Conservation (phyloP, 2,888 invertebrate species). For the Drosophila pegasa region DNA sequence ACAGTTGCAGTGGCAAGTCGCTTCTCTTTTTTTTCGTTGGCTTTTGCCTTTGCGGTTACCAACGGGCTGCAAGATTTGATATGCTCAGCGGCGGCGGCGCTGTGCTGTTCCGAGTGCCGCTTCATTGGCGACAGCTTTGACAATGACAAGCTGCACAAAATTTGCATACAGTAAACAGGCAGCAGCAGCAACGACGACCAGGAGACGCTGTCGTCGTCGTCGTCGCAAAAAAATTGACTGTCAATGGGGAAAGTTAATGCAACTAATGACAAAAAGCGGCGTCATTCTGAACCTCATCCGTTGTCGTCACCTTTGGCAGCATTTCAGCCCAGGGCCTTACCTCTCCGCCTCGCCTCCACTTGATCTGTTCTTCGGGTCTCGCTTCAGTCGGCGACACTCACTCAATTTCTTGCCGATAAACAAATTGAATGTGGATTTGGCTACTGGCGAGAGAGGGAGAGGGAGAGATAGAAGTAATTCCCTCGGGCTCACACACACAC, state of each 20-base stretch:
- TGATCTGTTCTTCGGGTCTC: conserved; percentile 19
- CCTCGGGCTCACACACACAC: conserved; percentile 39
- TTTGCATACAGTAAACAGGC: conserved; percentile 63
- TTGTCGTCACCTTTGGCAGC: conserved; percentile 48
- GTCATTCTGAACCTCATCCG: conserved; percentile 40
- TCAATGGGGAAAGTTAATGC: conserved; percentile 75
- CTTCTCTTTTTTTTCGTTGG: background rate
- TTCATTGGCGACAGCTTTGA: conserved; percentile 45
- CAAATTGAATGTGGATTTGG: conserved; percentile 82
- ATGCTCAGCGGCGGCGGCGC: conserved; percentile 13
- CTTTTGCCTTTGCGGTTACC: conserved; percentile 9
- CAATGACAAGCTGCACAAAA: conserved; percentile 64
- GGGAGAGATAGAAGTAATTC: conserved; percentile 8
- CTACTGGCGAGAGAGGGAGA: background rate
- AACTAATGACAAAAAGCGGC: conserved; percentile 72
- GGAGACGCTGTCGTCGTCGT: conserved; percentile 19
- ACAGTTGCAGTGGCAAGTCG: background rate
- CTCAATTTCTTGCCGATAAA: conserved; percentile 81
- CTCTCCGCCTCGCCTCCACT: background rate
- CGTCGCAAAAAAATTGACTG: conserved; percentile 67
- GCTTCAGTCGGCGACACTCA: conserved; percentile 78
- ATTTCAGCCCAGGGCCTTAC: conserved; percentile 6
- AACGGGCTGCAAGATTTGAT: conserved; percentile 26
- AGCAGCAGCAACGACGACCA: conserved; percentile 25
- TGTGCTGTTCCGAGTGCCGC: conserved; percentile 26